Conservation (phyloP, 2,888 invertebrate species). For the Tinea pellionella region DNA sequence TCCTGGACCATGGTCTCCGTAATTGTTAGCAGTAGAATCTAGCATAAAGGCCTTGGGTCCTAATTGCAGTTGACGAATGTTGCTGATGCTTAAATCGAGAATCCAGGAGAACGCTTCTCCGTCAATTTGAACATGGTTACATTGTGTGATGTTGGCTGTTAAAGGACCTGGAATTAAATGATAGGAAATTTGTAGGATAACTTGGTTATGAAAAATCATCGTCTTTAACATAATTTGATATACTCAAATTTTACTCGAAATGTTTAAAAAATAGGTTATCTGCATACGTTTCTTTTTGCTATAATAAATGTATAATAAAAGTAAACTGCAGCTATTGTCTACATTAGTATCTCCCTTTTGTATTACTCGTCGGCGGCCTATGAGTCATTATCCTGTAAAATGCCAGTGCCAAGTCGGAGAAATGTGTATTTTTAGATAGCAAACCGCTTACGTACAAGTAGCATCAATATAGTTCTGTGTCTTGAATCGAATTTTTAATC, state of each 20-base stretch:
- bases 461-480: conserved; percentile 11
- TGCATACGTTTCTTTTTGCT: conserved; percentile 13
- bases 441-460: conserved; percentile 34
- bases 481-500: neutral
- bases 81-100: conserved; percentile 67
- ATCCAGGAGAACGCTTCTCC: conserved; percentile 76
- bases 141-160: conserved; percentile 69
- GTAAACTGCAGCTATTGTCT: conserved; percentile 30
- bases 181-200: neutral
- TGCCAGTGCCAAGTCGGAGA: conserved; percentile 51
- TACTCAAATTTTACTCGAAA: too few species aligned
- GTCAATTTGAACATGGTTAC: conserved; percentile 70
- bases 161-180: conserved; percentile 66
- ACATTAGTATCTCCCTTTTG: conserved; percentile 31
- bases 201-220: neutral
- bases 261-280: too few species aligned
- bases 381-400: conserved; percentile 63
- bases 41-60: conserved; percentile 73
- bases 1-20: conserved; percentile 74
- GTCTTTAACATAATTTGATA: neutral
- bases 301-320: conserved; percentile 15
- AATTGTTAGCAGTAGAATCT: conserved; percentile 67
- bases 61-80: conserved; percentile 68
- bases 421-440: conserved; percentile 58
- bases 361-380: conserved; percentile 31